A percentile compares a stretch with the other conserved stretches of the same genome.
Conservation (phyloP, 2,888 invertebrate species). For the Xylophagus ater region DNA sequence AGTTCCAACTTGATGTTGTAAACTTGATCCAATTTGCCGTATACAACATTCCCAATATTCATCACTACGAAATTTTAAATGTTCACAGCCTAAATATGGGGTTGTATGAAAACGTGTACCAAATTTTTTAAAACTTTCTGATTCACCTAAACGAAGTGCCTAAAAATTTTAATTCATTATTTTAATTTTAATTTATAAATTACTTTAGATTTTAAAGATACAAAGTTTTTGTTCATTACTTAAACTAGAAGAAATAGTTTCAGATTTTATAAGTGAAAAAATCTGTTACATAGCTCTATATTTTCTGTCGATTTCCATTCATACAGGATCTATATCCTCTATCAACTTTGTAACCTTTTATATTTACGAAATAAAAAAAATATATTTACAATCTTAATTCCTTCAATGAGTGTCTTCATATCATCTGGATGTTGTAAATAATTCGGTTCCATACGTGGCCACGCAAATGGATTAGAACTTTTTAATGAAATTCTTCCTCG, state of each 20-base stretch:
- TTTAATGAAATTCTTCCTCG: conserved; percentile 59
- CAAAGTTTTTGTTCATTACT: no score
- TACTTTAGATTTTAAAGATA: no score
- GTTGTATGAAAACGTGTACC: conserved; percentile 44
- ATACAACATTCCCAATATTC: conserved; percentile 65
- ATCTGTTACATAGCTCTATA: no score
- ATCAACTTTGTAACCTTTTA: no score
- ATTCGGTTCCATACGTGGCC: conserved; percentile 71
- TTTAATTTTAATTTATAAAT: no score
- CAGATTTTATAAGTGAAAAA: no score
- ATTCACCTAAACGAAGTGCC: conserved; percentile 46
- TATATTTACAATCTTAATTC: conserved; percentile 53
- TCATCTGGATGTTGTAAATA: conserved; percentile 67
- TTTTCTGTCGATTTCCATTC: no score
- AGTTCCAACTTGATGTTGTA: conserved; percentile 60
- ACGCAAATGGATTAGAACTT: conserved; percentile 58
- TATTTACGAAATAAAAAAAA: not conserved
- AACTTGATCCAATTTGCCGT: conserved; percentile 55
- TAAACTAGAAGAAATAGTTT: no score
- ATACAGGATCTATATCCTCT: no score
- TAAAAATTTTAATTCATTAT: conserved; percentile 25
- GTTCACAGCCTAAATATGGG: conserved; percentile 58
- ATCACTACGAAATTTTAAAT: conserved; percentile 49
- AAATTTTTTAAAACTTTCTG: conserved; percentile 43
- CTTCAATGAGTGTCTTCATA: conserved; percentile 59